phyloP scores from a whole-genome alignment of 2,888 invertebrate genomes.

The Phaonia tiefii region DNA sequence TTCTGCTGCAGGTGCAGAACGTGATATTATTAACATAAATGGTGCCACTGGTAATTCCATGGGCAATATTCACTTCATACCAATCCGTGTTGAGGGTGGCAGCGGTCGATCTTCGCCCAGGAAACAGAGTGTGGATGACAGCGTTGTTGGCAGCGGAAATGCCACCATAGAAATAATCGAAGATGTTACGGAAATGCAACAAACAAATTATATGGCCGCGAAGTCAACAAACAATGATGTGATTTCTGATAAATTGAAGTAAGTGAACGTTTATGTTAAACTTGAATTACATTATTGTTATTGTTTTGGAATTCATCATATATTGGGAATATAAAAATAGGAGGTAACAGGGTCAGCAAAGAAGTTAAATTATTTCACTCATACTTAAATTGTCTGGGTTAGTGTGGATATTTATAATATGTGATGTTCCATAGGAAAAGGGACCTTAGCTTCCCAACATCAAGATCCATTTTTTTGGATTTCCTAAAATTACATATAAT shows the following conservation, averaged over 20 bases:
- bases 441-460: no score
- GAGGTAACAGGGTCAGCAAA: no score
- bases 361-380: no score
- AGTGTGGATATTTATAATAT: no score
- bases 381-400: no score
- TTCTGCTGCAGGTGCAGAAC: constrained; percentile 62
- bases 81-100: constrained; percentile 76
- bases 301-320: no score
- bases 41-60: constrained; percentile 77
- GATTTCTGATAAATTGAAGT: constrained; percentile 68
- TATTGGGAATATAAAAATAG: no score
- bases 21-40: constrained; percentile 79
- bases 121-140: constrained; percentile 76
- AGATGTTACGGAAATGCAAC: constrained; percentile 71
- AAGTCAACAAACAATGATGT: constrained; percentile 53
- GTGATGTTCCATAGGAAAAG: no score
- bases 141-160: constrained; percentile 73
- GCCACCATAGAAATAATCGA: constrained; percentile 75
- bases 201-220: constrained; percentile 35
- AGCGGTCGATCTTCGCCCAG: constrained; percentile 72
- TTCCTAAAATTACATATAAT: no score
- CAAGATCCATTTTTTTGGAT: no score
- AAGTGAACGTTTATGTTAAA: constrained; percentile 22
- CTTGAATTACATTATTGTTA: background rate
- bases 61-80: constrained; percentile 79